phyloP scores from a whole-genome alignment of 2,888 invertebrate genomes.

The Chaitophorus viminalis region DNA sequence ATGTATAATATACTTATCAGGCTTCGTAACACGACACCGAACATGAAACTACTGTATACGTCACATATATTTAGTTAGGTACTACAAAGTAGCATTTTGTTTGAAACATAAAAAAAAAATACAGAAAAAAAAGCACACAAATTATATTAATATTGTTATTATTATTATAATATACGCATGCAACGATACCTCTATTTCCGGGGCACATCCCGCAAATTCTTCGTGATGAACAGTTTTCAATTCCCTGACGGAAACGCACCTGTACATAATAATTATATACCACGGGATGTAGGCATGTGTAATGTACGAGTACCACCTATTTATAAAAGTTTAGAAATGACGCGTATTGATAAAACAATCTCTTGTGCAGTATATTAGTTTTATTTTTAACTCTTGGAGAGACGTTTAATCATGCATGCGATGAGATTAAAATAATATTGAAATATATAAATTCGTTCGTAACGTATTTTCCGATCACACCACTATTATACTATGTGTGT shows the following conservation, averaged over 20 bases:
- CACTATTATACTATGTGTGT: not conserved
- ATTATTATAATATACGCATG: not conserved
- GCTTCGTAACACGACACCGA: slow-evolving; percentile 27
- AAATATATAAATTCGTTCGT: not conserved
- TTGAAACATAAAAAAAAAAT: not conserved
- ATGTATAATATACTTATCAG: not conserved
- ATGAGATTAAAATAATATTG: not conserved
- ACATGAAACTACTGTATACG: not conserved
- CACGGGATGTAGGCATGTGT: not conserved
- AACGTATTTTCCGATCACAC: not conserved
- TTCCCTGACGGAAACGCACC: not conserved
- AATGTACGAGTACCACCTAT: not conserved
- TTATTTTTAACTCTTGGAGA: not conserved
- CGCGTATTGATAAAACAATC: not conserved
- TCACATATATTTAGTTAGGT: not conserved
- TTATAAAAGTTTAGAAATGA: no score
- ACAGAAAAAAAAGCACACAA: not conserved
- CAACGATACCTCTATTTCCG: slow-evolving; percentile 11
- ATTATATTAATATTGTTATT: not conserved
- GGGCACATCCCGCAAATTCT: not conserved
- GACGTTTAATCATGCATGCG: not conserved
- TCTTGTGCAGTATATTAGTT: not conserved
- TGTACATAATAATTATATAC: not conserved
- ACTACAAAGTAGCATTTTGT: not conserved
- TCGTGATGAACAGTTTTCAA: not conserved